These are phyloP conservation scores for Homarus gammarus DNA, from an alignment of 2,888 invertebrate species.

Conservation along the genomic window DNA sequence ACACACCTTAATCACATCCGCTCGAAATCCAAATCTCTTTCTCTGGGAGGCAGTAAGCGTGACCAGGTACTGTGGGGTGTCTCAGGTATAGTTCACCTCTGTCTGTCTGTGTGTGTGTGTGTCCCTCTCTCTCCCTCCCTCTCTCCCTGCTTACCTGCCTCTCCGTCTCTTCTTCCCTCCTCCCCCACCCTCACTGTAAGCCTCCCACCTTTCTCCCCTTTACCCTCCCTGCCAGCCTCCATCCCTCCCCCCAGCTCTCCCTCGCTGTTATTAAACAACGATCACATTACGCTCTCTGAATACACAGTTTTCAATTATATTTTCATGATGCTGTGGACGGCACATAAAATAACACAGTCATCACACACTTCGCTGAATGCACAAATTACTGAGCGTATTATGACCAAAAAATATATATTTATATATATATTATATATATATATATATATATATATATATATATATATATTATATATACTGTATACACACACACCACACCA, in stretches of 20 bases:
- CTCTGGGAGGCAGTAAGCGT: no score
- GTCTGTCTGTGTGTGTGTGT: no score
- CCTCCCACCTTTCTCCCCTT: no score
- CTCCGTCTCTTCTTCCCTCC: no score
- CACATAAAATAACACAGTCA: not conserved
- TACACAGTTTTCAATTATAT: not conserved
- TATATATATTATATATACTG: slow-evolving; percentile 24
- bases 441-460: slow-evolving; percentile 37
- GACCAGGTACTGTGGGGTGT: no score
- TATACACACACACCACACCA: not conserved
- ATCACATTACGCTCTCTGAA: not conserved
- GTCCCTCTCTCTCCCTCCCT: no score
- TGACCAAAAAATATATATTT: not conserved
- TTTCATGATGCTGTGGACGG: not conserved
- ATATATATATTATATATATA: slow-evolving; percentile 16
- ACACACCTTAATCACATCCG: no score
- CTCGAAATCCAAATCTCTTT: no score
- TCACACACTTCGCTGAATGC: not conserved
- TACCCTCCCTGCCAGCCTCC: not conserved
- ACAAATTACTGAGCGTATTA: not conserved
- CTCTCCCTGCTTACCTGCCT: no score
- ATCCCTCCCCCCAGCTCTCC: not conserved
- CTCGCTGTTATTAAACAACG: not conserved
- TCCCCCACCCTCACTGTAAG: no score
- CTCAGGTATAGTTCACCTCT: no score